Percentiles rank a stretch among this genome's conserved stretches.
Conservation (phyloP, 1,140 invertebrate species). For the Bombus fervidus region DNA sequence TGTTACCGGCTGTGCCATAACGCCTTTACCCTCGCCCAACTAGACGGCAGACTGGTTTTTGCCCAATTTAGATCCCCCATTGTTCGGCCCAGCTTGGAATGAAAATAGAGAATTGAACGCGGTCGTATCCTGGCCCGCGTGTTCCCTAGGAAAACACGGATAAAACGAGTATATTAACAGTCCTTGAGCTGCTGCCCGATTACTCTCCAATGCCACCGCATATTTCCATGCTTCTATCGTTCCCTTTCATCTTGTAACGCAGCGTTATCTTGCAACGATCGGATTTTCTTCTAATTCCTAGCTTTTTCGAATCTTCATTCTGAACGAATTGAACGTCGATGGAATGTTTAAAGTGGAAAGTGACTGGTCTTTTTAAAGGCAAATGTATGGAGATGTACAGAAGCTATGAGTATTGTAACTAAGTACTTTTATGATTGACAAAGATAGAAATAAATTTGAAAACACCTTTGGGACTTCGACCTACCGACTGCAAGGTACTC, state of each 20-base stretch:
- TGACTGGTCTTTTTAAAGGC: neutral
- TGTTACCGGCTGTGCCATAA: constrained; percentile 50
- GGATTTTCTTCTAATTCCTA: neutral
- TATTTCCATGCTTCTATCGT: neutral
- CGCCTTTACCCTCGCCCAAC: constrained; percentile 66
- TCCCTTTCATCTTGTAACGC: neutral
- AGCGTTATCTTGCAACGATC: neutral
- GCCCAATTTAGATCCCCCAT: constrained; percentile 72
- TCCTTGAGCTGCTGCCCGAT: neutral
- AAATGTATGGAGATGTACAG: neutral
- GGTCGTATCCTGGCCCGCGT: constrained; percentile 20
- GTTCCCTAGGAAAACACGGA: constrained; percentile 48
- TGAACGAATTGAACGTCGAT: too few species aligned
- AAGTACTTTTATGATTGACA: neutral
- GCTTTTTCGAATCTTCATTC: neutral
- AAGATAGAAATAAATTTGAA: neutral
- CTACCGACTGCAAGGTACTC: neutral
- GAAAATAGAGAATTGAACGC: constrained; percentile 65
- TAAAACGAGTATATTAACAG: neutral
- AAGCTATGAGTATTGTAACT: too few species aligned
- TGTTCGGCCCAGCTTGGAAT: constrained; percentile 66
- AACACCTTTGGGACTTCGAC: neutral
- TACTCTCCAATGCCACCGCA: neutral
- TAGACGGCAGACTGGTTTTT: constrained; percentile 73
- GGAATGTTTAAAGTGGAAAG: neutral